These are phyloP conservation scores for Danio tinwini DNA, from an alignment of 2,797 vertebrate species.

Conservation along the genomic window DNA sequence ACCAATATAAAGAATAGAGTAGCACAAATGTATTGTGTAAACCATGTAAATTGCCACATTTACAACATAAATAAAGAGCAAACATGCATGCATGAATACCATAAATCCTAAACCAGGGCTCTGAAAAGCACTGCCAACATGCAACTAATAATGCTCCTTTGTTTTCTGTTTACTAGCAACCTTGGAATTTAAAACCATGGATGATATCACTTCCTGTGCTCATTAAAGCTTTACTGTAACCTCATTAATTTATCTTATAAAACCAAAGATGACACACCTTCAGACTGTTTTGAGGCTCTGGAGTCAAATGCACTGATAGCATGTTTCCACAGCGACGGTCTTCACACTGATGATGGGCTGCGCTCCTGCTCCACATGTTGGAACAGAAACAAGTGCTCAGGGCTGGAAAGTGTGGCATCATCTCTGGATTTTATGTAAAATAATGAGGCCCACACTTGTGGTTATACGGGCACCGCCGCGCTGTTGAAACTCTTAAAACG, in stretches of 20 bases:
- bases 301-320: not conserved
- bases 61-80: too few species aligned
- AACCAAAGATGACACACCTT: constrained; percentile 17
- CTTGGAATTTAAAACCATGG: not conserved
- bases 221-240: constrained; percentile 5
- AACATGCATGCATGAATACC: not conserved
- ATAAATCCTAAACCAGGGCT: not conserved
- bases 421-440: constrained; percentile 59
- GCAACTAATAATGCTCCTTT: not conserved
- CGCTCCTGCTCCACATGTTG: constrained; percentile 11
- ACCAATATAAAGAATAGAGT: too few species aligned
- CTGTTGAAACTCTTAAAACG: constrained; percentile 11
- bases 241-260: not conserved
- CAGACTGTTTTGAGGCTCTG: not conserved
- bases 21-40: too few species aligned
- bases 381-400: constrained; percentile 9
- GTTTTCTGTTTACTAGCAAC: constrained; percentile 5
- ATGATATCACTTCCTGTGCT: not conserved
- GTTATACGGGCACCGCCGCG: constrained; percentile 9
- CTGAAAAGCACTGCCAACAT: not conserved
- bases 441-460: constrained; percentile 44
- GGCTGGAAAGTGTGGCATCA: constrained; percentile 67
- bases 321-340: not conserved
- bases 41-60: too few species aligned
- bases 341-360: not conserved